Base-by-base conservation (phyloP, 2,888 invertebrate species). In the Lasioglossum pauxillum region DNA sequence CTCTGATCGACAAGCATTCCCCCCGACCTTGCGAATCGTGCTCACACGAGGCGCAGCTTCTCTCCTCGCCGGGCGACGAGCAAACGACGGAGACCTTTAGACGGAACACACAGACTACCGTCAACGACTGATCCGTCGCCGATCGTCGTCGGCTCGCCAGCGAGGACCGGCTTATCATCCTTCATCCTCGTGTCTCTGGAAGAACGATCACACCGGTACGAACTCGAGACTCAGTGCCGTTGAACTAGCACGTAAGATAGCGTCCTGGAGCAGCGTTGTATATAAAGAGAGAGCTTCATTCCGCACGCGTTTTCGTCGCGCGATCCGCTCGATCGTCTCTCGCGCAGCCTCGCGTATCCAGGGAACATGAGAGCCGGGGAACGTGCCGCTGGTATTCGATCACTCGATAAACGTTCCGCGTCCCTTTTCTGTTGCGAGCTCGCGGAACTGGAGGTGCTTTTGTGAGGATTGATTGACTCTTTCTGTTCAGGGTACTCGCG, bases 41-140 rank as follows among this genome's bases (percentile, higher is more conserved):
- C 67, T 79, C 35, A 73, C 27, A 14, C 73, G 23, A 69, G 69
- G 72, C 49, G 82, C 75, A 72, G 74, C 60, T 84, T 73, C 77
- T 71, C 75, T 75, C 38, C 53, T 83, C 67, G 86, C 78, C 84
- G 38, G 77, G 78, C 85, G 91, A 89, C 86, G 90, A 84, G 84
- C 81, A 90, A 85, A 89, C 87, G 90, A 90, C 91, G 92, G 90
- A 92, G 91, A 91, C 92, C 92, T 93, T 93, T 87, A 89, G 93
- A 88, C 92, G 93, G 80, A 88, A 88, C 67, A 57, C 49, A 78
- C 76, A 60, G 77, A 31, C 74, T 73, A 83, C 90, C 92, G 93
- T 93, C 93, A 92, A 87, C 90, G 93, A 93, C 93, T 93, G 93
- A 93, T 93, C 92, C 92, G 92, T 93, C 91, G 91, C 89, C 90